Conservation (phyloP, 2,113 vertebrate genomes). For the Hemiscyllium ocellatum region DNA sequence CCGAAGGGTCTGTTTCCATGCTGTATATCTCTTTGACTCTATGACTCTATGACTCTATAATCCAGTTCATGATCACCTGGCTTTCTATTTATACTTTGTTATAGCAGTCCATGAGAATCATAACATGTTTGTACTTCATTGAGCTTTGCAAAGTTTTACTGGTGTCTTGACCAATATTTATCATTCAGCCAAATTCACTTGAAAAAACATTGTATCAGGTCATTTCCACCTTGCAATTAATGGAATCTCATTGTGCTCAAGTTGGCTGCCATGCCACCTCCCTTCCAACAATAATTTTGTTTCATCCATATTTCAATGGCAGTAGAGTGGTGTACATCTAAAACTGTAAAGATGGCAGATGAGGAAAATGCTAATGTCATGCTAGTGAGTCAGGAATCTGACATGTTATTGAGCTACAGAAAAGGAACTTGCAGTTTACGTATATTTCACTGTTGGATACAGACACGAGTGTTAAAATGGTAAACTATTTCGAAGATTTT, state of each 20-base stretch:
- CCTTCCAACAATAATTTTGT: not conserved
- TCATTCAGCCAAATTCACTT: not conserved
- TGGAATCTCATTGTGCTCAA: not conserved
- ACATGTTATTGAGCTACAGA: not conserved
- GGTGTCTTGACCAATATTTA: not conserved
- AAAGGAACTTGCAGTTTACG: not conserved
- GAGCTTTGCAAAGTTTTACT: not conserved
- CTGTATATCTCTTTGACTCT: too few species aligned
- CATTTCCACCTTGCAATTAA: not conserved
- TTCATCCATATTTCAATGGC: not conserved
- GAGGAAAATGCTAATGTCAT: not conserved
- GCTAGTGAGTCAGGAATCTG: not conserved
- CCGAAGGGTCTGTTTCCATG: too few species aligned
- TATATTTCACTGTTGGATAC: not conserved
- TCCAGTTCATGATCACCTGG: not conserved
- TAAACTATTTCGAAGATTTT: not conserved
- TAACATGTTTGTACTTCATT: not conserved
- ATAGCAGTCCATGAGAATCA: not conserved
- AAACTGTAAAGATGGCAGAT: not conserved
- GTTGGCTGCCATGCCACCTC: not conserved
- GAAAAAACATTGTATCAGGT: not conserved
- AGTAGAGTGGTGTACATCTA: not conserved
- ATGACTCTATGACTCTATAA: not conserved
- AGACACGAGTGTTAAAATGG: not conserved
- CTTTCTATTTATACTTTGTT: not conserved